Percentiles rank a stretch among this genome's conserved stretches.
phyloP scores from a whole-genome alignment of 2,113 vertebrate genomes.

The Halcyon senegalensis region DNA sequence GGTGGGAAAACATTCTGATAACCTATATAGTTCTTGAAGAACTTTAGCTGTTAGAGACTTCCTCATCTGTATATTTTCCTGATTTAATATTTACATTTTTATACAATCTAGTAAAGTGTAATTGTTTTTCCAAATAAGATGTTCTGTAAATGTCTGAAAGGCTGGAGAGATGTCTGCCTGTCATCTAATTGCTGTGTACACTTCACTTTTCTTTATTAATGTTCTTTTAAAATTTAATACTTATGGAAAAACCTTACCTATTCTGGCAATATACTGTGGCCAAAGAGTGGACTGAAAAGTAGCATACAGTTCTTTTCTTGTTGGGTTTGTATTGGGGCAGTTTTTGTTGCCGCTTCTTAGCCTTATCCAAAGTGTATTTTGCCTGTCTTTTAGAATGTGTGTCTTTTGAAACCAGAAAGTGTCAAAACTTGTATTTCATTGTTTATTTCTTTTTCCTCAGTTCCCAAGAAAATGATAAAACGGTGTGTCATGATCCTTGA shows the following conservation, averaged over 20 bases:
- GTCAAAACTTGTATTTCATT: fast-evolving
- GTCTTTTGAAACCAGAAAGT: not conserved
- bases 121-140: not conserved
- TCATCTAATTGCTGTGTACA: not conserved
- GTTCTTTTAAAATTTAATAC: not conserved
- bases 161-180: not conserved
- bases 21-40: not conserved
- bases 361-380: not conserved
- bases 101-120: not conserved
- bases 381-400: not conserved
- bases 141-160: not conserved
- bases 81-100: not conserved
- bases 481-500: not conserved
- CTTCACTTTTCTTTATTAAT: not conserved
- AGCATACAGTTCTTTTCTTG: not conserved
- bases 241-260: not conserved
- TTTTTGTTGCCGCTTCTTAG: not conserved
- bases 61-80: not conserved
- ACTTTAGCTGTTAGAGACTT: not conserved
- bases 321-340: not conserved
- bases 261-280: not conserved
- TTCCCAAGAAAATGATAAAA: not conserved
- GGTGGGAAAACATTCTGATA: not conserved
- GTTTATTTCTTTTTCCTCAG: not conserved
- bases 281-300: not conserved